Percentiles rank a stretch among this genome's conserved stretches.
phyloP scores from a whole-genome alignment of 1,140 invertebrate genomes.

The Argopecten irradians region DNA sequence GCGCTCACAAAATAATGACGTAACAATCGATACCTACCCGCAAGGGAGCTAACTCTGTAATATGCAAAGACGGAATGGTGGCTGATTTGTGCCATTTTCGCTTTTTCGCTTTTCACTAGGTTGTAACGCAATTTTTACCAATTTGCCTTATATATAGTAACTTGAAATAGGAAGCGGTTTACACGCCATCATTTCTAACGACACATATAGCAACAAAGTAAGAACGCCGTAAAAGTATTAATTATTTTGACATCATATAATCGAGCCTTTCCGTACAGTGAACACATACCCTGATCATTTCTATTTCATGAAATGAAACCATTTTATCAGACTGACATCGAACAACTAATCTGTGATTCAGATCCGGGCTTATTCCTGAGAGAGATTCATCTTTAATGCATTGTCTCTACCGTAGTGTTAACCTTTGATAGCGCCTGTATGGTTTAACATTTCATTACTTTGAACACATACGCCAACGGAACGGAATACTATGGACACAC shows the following conservation, averaged over 20 bases:
- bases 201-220: no score
- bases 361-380: neutral
- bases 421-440: neutral
- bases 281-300: neutral
- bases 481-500: neutral
- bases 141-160: no score
- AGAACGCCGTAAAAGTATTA: no score
- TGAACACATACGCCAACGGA: neutral
- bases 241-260: neutral
- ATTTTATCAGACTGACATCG: neutral
- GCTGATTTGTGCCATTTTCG: no score
- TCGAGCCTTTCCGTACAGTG: neutral
- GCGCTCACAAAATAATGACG: no score
- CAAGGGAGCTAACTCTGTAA: no score
- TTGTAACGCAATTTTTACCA: no score
- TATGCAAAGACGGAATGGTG: no score
- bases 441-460: neutral
- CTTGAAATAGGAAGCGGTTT: no score
- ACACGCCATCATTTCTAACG: no score
- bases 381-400: neutral
- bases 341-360: neutral
- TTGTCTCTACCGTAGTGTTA: neutral
- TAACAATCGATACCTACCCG: no score
- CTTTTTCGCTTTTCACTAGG: no score
- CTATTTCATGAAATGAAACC: neutral